These are phyloP conservation scores for Epinotia bilunana DNA, from an alignment of 2,888 invertebrate genomes.

Conservation along the genomic window DNA sequence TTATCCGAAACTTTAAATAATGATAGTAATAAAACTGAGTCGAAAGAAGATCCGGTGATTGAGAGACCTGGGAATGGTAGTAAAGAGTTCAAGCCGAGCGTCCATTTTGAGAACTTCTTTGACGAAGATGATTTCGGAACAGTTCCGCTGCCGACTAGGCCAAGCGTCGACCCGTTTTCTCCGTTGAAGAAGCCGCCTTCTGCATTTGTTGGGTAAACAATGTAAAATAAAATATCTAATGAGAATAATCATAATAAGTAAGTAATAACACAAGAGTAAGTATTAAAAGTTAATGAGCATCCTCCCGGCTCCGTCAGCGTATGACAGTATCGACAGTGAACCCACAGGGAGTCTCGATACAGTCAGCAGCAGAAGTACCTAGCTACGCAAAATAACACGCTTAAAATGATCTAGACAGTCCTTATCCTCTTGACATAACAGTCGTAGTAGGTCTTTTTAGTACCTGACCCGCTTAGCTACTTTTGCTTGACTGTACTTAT, in stretches of 20 bases:
- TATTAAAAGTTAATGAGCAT: no score
- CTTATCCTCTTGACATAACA: no score
- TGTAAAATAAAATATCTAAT: not conserved
- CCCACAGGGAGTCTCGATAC: no score
- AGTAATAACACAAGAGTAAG: no score
- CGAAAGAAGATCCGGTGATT: constrained; percentile 48
- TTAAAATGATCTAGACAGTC: no score
- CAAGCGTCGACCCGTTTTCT: constrained; percentile 51
- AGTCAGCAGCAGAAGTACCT: no score
- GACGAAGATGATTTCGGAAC: constrained; percentile 73
- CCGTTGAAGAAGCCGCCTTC: constrained; percentile 59
- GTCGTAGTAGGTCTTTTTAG: no score
- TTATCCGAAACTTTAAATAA: constrained; percentile 56
- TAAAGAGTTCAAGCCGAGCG: constrained; percentile 81
- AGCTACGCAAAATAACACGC: no score
- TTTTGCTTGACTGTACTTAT: no score
- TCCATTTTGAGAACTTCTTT: constrained; percentile 75
- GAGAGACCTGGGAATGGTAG: constrained; percentile 52
- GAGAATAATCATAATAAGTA: constrained; percentile 6
- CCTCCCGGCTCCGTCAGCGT: no score
- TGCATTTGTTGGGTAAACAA: constrained; percentile 60
- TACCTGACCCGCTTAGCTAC: no score
- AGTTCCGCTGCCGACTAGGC: constrained; percentile 53
- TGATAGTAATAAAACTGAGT: constrained; percentile 50
- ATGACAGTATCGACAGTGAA: no score